phyloP scores from a whole-genome alignment of 2,888 invertebrate genomes.

The Scaptomyza tumidula region DNA sequence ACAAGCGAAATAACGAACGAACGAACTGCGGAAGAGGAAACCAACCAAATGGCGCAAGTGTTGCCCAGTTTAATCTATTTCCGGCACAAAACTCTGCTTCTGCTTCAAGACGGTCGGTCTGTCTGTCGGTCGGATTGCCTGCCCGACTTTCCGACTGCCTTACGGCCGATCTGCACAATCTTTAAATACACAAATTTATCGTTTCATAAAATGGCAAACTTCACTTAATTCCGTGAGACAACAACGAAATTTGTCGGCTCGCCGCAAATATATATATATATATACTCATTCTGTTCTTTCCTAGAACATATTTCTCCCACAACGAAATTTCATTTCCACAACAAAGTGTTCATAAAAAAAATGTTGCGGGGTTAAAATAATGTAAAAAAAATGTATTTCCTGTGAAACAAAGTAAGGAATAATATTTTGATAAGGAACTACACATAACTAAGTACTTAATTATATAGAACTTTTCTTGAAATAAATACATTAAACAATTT shows the following conservation, averaged over 20 bases:
- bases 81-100: conserved; percentile 38
- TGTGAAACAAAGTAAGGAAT: no score
- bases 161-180: conserved; percentile 57
- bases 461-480: no score
- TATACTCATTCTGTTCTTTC: conserved; percentile 16
- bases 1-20: conserved; percentile 42
- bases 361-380: not conserved
- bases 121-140: not conserved
- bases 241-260: conserved; percentile 30
- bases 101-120: no score
- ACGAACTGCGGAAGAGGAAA: conserved; percentile 73
- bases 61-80: conserved; percentile 79
- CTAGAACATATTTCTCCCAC: conserved; percentile 38
- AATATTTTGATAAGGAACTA: no score
- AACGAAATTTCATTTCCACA: conserved; percentile 36
- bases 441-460: no score
- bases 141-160: not conserved
- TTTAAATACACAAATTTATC: conserved; percentile 82
- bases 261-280: conserved; percentile 40
- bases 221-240: conserved; percentile 71
- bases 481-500: no score
- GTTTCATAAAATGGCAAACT: conserved; percentile 80
- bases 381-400: no score
- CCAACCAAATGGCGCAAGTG: conserved; percentile 67
- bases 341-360: not conserved